A percentile compares a stretch with the other conserved stretches of the same genome.
These are phyloP conservation scores for Tachysurus fulvidraco DNA, from an alignment of 2,113 vertebrate species.

Conservation along the genomic window DNA sequence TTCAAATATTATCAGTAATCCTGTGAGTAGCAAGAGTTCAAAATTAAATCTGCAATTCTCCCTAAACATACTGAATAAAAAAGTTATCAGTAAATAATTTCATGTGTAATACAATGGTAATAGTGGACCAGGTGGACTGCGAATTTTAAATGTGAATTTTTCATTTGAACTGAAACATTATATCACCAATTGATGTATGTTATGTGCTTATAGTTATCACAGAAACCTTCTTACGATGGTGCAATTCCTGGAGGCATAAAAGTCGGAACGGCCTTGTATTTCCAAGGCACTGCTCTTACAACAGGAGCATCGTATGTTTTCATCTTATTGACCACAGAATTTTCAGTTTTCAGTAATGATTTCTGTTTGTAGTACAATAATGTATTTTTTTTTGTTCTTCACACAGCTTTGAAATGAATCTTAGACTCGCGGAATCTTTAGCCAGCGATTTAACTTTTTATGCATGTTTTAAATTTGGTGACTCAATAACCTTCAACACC, in stretches of 20 bases:
- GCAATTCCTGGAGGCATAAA: neutral
- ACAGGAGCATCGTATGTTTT: neutral
- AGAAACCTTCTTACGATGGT: neutral
- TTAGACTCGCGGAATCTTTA: no score
- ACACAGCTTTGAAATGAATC: neutral
- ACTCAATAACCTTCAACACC: neutral
- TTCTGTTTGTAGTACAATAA: neutral
- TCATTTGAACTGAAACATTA: no score
- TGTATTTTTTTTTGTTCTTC: neutral
- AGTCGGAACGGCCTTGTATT: neutral
- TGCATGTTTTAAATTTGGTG: neutral
- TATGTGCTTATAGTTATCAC: neutral
- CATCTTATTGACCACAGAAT: neutral
- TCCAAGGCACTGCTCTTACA: neutral
- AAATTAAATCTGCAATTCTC: no score
- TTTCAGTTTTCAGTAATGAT: neutral
- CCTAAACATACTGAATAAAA: no score
- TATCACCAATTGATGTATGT: neutral
- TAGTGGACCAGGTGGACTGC: no score
- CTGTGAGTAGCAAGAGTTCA: no score
- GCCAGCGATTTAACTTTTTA: neutral
- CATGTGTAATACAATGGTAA: no score
- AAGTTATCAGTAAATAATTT: no score
- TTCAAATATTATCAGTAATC: no score
- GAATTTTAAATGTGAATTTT: no score